Conservation (phyloP, 2,113 vertebrate species). For the Grallaria varia region DNA sequence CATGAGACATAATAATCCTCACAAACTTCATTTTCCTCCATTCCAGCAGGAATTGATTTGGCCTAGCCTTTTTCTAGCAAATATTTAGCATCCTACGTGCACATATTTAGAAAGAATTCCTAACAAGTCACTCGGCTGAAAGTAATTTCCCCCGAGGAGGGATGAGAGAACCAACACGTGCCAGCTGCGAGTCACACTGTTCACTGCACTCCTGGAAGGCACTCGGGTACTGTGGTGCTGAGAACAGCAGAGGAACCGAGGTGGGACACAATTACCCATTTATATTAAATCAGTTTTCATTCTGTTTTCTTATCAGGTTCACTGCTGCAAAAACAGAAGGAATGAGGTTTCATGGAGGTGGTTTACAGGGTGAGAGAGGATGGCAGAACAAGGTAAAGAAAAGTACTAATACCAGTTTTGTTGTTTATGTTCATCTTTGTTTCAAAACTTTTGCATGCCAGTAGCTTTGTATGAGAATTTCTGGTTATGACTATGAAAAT, state of each 20-base stretch:
- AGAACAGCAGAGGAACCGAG: neutral
- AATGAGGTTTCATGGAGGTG: neutral
- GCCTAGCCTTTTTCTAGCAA: neutral
- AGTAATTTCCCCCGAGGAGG: neutral
- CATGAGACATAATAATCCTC: neutral
- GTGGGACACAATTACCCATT: neutral
- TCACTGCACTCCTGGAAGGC: slow-evolving; percentile 5
- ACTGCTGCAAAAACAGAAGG: neutral
- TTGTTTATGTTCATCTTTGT: neutral
- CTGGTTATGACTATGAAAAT: neutral
- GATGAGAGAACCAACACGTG: neutral
- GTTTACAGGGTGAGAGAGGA: neutral
- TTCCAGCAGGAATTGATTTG: neutral
- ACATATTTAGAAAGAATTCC: neutral
- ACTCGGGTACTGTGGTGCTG: neutral
- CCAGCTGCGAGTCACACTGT: neutral
- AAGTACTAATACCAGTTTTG: neutral
- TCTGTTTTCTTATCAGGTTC: neutral
- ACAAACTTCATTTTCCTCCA: neutral
- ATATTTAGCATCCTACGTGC: neutral
- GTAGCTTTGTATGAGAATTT: neutral
- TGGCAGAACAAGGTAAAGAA: neutral
- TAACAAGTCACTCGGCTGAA: neutral
- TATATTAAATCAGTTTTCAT: neutral
- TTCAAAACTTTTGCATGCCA: neutral